Evolutionary conservation across 2,888 invertebrate genomes (phyloP).

Genomic region (Colletes collaris): DNA sequence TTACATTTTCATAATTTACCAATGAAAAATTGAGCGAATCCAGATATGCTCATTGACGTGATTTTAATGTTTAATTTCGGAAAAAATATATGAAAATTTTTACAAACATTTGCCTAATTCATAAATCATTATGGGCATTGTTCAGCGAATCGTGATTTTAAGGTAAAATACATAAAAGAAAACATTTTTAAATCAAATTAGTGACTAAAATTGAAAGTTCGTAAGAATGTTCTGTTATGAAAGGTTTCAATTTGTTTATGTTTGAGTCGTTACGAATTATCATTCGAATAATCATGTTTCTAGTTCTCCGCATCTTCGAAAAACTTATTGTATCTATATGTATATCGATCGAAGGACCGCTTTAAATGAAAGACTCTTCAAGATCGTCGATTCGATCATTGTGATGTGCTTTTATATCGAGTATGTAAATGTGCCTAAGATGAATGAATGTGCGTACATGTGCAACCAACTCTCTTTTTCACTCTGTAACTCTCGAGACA

Average conservation of each 20-base stretch:
- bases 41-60: not conserved
- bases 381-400: conserved; percentile 67
- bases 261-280: conserved; percentile 16
- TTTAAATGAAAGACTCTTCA: conserved; percentile 61
- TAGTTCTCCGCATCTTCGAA: conserved; percentile 47
- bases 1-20: not conserved
- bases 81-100: not conserved
- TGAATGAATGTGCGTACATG: conserved; percentile 68
- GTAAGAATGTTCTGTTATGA: not conserved
- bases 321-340: conserved; percentile 60
- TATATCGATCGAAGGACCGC: conserved; percentile 57
- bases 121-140: not conserved
- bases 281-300: conserved; percentile 44
- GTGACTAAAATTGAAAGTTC: not conserved
- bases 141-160: not conserved
- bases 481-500: conserved; percentile 65
- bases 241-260: not conserved
- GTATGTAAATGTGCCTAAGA: conserved; percentile 74
- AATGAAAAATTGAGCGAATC: not conserved
- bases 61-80: not conserved
- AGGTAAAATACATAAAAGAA: not conserved
- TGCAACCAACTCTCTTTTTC: conserved; percentile 51
- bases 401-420: conserved; percentile 72
- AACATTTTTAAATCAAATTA: too few species aligned
- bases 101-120: not conserved